phyloP scores from a whole-genome alignment of 1,140 invertebrate genomes.

The Chironomus striatipennis region DNA sequence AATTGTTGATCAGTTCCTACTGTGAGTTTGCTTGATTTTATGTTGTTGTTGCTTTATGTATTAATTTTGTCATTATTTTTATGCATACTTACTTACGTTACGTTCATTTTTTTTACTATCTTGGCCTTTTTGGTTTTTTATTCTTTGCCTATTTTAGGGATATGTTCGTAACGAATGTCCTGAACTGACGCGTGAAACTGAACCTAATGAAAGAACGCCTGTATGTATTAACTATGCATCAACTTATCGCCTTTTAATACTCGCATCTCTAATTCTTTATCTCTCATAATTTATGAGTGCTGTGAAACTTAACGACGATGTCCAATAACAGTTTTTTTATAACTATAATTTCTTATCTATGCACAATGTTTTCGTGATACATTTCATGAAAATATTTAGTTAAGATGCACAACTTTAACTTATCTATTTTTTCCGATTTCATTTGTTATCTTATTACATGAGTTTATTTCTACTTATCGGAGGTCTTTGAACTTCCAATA shows the following conservation, averaged over 20 bases:
- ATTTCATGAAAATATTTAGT: not conserved
- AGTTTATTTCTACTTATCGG: not conserved
- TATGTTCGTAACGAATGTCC: slow-evolving; percentile 12
- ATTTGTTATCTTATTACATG: not conserved
- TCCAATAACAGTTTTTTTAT: too few species aligned
- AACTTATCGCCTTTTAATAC: too few species aligned
- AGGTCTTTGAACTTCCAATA: not conserved
- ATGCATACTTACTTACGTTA: too few species aligned
- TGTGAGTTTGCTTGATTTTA: not conserved
- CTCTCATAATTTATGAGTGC: too few species aligned
- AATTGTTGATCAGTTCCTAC: not conserved
- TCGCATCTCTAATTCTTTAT: too few species aligned
- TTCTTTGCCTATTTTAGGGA: slow-evolving; percentile 15
- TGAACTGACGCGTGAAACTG: not conserved
- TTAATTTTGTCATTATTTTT: too few species aligned
- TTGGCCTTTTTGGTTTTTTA: slow-evolving; percentile 24
- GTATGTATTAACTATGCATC: slow-evolving; percentile 34
- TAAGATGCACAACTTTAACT: not conserved
- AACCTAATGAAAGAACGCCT: slow-evolving; percentile 37
- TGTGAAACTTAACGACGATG: too few species aligned
- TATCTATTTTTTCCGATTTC: too few species aligned
- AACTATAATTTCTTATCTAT: not conserved
- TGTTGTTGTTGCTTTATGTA: not conserved
- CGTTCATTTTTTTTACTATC: slow-evolving; percentile 4
- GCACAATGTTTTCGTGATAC: not conserved